Evolutionary conservation across 2,888 invertebrate genomes (phyloP), one percentile per base, ranked within the genome.

Genomic region (Melanotus villosus): DNA sequence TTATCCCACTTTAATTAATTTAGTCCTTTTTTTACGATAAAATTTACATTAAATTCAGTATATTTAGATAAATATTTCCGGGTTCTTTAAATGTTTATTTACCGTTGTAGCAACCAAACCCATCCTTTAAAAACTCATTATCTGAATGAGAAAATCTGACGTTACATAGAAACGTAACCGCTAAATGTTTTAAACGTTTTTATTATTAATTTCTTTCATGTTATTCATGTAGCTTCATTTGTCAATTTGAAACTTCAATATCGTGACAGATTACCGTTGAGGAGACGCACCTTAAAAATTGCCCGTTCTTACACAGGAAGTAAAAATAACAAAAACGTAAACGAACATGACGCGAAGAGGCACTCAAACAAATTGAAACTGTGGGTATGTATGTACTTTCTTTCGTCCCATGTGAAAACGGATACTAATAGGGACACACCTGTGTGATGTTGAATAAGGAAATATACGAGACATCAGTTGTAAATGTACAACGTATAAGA

Each of bases 381-480:
- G n/a, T n/a, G n/a, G n/a, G 7, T 26, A 26, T 3, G 7, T 7
- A 26, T 12, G 47, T 23, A 23, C 52, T 52, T 52, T 56, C 56
- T 56, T 36, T 56, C 36, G 14, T 38, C 56, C 38, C 56, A 56
- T 38, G 56, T 56, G 56, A 56, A 56, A 56, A 56, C 36, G 36
- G 21, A 12, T 19, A 38, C 14, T 36, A 56, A 56, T 56, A 38
- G 38, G 56, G 38, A 38, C 56, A 56, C 56, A 56, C 56, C 56
- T 56, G 56, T 14, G 18, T 1, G 38, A n/a, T n/a, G n/a, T 38
- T 14, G 3, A 10, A 56, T 56, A 56, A 56, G 56, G 38, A 56
- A 21, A 38, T 21, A 16, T n/a, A 56, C 7, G 14, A 10, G 16
- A 6, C 12, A 56, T 19, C 16, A 36, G 56, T 23, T 56, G 38